Conservation (phyloP, 2,797 vertebrate species). For the Dallia pectoralis region DNA sequence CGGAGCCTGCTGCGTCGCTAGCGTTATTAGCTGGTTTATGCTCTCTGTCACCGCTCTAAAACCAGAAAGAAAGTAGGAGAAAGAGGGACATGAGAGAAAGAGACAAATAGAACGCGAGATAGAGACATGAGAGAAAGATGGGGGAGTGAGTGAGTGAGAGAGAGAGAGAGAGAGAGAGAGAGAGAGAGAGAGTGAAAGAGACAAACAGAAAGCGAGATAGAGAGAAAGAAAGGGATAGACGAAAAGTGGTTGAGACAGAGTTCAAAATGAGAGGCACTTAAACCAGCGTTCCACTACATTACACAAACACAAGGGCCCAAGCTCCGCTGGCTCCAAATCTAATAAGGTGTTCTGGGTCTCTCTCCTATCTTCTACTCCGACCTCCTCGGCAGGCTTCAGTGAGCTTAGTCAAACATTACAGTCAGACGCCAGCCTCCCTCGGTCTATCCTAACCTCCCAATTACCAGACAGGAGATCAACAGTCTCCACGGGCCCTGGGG, state of each 20-base stretch:
- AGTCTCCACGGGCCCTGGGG: background rate
- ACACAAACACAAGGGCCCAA: conserved; percentile 18
- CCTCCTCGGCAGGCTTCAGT: conserved; percentile 5
- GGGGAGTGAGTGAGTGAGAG: too few relatives aligned
- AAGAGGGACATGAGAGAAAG: background rate
- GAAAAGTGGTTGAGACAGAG: background rate
- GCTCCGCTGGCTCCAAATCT: conserved; percentile 16
- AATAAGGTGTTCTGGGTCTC: conserved; percentile 5
- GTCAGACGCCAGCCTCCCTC: conserved; percentile 4
- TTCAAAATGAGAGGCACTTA: background rate
- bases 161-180: background rate
- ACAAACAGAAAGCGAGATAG: conserved; percentile 32
- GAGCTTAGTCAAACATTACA: conserved; percentile 12
- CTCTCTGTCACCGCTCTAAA: conserved; percentile 96
- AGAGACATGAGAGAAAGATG: background rate
- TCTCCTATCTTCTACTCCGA: background rate
- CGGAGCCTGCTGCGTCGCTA: conserved; percentile 97
- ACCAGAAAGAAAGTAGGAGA: conserved; percentile 17
- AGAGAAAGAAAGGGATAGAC: background rate
- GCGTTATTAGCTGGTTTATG: conserved; percentile 96
- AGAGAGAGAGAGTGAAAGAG: background rate
- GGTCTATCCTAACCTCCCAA: conserved; percentile 9
- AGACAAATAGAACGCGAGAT: too few relatives aligned
- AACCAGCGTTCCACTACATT: conserved; percentile 12
- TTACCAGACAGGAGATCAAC: conserved; percentile 19